Evolutionary conservation across 2,888 invertebrate genomes (phyloP), one percentile per base, ranked within the genome.

Genomic region (Ashinkailepas kermadecensis): DNA sequence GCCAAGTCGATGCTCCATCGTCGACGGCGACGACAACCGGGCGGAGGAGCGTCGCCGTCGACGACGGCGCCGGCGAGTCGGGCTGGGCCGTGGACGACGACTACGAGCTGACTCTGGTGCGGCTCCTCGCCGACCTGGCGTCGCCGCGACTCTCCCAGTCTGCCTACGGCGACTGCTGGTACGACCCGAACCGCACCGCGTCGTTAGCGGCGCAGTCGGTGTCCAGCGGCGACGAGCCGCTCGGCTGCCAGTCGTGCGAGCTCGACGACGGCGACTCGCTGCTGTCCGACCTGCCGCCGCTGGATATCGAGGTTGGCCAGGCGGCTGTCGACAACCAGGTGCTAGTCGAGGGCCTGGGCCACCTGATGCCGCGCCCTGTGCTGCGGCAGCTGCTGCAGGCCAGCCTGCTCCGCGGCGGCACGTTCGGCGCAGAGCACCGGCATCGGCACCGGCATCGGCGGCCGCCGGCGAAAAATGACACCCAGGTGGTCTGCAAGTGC

Each of bases 401-500:
- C 18, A 56, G 74, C 1, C 74, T 56, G 21, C 56, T 74, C 56
- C 10, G 56, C 21, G 21, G 13, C 10, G 74, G 21, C 56, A 56
- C 74, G 8, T 74, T 74, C 74, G 56, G 74, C n/a, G n/a, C n/a
- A n/a, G n/a, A n/a, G n/a, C n/a, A 56, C 21, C 74, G 74, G 21
- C 74, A 21, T 4, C 18, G 74, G 8, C 54, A 56, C 21, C 74
- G 74, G 21, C 74, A 21, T 4, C 18, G 74, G 8, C 54, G 56
- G 9, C 21, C 74, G 9, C 74, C 56, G 7, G 4, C 74, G 21
- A 18, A 18, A 7, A 15, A 18, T 21, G 21, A 12, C 8, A 11
- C 18, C 21, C 18, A 39, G 39, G 39, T 56, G 21, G 11, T 12
- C 13, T 74, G 74, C 74, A 74, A 54, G 74, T 74, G 74, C 21